A percentile compares a stretch with the other conserved stretches of the same genome.
Evolutionary conservation across 2,797 vertebrate species (phyloP).

Genomic region (Danio tinwini): DNA sequence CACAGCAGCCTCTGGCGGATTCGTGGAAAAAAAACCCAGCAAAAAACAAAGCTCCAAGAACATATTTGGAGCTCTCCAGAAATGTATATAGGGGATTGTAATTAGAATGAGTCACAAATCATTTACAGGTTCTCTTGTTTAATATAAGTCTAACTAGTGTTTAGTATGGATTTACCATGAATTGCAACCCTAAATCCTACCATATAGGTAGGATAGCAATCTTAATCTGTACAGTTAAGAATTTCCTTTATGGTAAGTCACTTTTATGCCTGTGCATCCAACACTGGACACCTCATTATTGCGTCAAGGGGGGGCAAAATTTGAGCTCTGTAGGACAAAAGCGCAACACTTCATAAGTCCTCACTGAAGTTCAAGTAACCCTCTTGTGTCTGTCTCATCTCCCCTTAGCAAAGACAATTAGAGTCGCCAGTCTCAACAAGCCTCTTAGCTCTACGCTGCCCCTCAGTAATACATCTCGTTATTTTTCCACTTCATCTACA

Average conservation of each 20-base stretch:
- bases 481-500: slow-evolving; percentile 42
- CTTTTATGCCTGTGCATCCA: background rate
- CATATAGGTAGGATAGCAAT: background rate
- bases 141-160: background rate
- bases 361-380: slow-evolving; percentile 1
- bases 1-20: no score
- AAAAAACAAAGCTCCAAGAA: no score
- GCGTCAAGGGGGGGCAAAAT: background rate
- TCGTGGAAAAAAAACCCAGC: no score
- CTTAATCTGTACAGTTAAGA: background rate
- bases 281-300: background rate
- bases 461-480: slow-evolving; percentile 4
- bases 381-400: slow-evolving; percentile 1
- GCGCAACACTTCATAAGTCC: background rate
- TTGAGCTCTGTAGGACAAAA: background rate
- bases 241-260: background rate
- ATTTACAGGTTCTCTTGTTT: background rate
- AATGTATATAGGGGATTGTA: no score
- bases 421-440: slow-evolving; percentile 10
- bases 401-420: slow-evolving; percentile 14
- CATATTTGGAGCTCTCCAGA: no score
- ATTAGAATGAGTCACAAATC: background rate
- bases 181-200: background rate
- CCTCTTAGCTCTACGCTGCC: background rate
- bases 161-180: background rate